Evolutionary conservation across 2,113 vertebrate species (phyloP).

Genomic region (Lampris megalopsis): DNA sequence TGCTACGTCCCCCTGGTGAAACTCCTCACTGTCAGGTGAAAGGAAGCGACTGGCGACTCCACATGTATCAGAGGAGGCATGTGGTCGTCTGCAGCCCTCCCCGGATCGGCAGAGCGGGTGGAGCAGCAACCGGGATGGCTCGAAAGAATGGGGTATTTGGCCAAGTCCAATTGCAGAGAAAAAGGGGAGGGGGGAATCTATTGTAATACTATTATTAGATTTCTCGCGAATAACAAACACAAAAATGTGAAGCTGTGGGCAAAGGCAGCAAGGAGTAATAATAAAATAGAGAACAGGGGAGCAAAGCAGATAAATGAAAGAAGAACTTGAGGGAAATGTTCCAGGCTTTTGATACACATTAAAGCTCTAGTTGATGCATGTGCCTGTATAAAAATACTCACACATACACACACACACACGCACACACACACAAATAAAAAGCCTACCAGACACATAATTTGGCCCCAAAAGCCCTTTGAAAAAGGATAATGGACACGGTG

Average conservation of each 20-base stretch:
- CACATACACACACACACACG: neutral
- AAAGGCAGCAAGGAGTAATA: neutral
- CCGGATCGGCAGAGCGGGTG: no score
- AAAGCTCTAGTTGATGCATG: neutral
- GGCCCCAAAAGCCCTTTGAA: constrained; percentile 14
- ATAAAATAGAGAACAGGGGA: neutral
- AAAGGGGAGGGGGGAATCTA: no score
- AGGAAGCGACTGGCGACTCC: no score
- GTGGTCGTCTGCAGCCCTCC: no score
- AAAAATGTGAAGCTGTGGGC: neutral
- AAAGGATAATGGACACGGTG: constrained; percentile 21
- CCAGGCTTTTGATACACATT: neutral
- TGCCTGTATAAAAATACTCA: neutral
- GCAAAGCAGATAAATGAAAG: neutral
- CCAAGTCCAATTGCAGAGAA: no score
- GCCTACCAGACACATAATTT: constrained; percentile 4
- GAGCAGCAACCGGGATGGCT: no score
- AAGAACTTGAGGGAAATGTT: neutral
- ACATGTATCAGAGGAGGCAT: no score
- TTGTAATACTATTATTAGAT: constrained; percentile 1
- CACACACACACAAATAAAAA: neutral
- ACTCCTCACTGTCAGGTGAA: no score
- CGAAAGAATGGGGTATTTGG: no score
- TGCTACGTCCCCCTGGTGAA: no score
- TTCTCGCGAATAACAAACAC: constrained; percentile 1